phyloP scores from a whole-genome alignment of 23 tunicate species.

The Oikopleura dioica region DNA sequence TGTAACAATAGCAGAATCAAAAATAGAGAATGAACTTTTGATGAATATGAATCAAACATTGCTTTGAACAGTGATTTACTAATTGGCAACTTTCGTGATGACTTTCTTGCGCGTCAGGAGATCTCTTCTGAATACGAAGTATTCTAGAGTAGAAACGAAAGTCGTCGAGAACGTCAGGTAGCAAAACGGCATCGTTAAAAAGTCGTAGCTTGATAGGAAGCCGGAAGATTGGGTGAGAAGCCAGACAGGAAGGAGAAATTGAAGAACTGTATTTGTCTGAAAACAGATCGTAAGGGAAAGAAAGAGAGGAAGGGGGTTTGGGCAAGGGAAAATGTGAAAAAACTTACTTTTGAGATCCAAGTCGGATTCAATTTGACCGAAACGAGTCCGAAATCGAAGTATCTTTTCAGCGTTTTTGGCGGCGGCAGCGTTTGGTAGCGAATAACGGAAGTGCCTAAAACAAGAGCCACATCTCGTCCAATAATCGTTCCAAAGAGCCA shows the following conservation, averaged over 20 bases:
- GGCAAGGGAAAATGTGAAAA: background rate
- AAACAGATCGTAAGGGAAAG: background rate
- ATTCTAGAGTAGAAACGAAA: background rate
- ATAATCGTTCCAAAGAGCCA: slow-evolving; percentile 23
- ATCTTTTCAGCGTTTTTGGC: slow-evolving; percentile 62
- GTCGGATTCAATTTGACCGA: slow-evolving; percentile 59
- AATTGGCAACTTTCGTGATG: background rate
- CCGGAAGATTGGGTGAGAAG: background rate
- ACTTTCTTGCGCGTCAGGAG: background rate
- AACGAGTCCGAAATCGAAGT: slow-evolving; percentile 73
- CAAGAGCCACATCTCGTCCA: slow-evolving; percentile 40
- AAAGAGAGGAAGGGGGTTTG: too few species aligned
- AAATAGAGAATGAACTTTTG: too few species aligned
- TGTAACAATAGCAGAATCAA: too few species aligned
- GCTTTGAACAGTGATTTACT: too few species aligned
- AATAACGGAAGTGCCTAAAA: slow-evolving; percentile 39
- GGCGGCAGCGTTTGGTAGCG: slow-evolving; percentile 72
- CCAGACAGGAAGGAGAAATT: slow-evolving; percentile 9
- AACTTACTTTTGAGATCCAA: slow-evolving; percentile 35
- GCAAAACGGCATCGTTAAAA: background rate
- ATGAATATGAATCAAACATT: too few species aligned
- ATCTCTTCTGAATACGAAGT: background rate
- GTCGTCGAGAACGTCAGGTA: background rate
- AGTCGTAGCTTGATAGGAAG: background rate
- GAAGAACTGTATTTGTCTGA: slow-evolving; percentile 11